Base-by-base conservation (phyloP, 2,113 vertebrate genomes). In the Cynocephalus volans region DNA sequence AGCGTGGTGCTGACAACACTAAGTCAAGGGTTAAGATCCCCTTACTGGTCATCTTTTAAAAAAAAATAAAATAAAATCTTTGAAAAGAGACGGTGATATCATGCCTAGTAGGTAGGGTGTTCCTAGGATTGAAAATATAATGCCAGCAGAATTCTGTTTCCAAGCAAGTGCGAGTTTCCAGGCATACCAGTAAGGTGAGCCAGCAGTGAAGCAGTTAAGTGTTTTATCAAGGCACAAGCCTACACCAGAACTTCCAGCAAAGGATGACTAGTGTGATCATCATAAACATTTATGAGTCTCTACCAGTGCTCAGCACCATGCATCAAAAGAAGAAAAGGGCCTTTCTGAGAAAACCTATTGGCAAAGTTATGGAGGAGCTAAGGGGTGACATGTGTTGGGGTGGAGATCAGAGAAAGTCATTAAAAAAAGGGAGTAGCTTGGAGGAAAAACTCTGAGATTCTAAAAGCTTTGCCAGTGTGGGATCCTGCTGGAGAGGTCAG, bases 391-490 rank as follows among this genome's bases (percentile, higher is more conserved):
- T 64, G 18, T 80, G 31, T 67, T 92, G 31, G 52, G 15, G 28
- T 92, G 28, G 50, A 92, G n/a, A 73, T 84, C 64, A 24, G 36
- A 93, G 79, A 82, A 77, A 33, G 64, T 69, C 18, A 12, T 70
- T 77, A 50, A 92, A 88, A 73, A 91, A 90, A 80, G 45, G 88
- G 24, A 54, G 24, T 86, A 50, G 36, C 33, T 96, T 79, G 56
- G n/a, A 87, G 79, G 64, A 90, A 91, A 94, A 96, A 72, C 26
- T 21, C 60, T 33, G 41, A 67, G 45, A 45, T 77, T 52, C 67
- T 28, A 96, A 82, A 87, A 67, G 21, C 33, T 64, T 76, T 88
- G 62, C 81, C 56, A 10, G 36, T 58, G 19, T 75, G 54, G n/a
- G 54, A 93, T 60, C 28, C 80, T 93, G 60, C 85, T 72, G 33